Evolutionary conservation across 2,888 invertebrate species (phyloP), one percentile per base, ranked within the genome.

Genomic region (Ophioninae sp.): DNA sequence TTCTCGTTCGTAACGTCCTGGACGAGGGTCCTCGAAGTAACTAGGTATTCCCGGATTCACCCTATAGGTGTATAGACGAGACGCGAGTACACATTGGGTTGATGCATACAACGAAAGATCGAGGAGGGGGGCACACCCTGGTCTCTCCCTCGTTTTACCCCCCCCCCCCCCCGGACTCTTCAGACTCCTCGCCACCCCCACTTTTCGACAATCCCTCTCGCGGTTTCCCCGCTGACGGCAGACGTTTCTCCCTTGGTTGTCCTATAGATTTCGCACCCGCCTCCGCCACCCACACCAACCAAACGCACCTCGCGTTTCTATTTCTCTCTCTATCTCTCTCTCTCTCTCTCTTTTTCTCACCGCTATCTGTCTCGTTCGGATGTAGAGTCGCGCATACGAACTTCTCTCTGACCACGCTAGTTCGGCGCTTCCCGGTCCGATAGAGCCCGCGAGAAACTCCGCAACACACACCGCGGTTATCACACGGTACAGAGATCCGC

Each of bases 401-500:
- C 70, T 73, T 70, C 69, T 74, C 80, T 70, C 79, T 57, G 80
- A 69, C 83, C 85, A 10, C 44, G 78, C 83, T 86, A 85, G 79
- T 86, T 84, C 77, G 84, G 72, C 79, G 73, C 50, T 82, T 84
- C 81, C 81, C 79, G 67, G 82, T 82, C 75, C 81, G 84, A 81
- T 75, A 83, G 81, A 82, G 76, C 82, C 87, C 30, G 69, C 84
- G 85, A 84, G 85, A 84, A 85, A 62, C 86, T 82, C 84, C 41
- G 44, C 39, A 59, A 74, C 68, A 78, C 78, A 73, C 74, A 85
- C 82, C 72, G 44, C 59, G 50, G 50, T 70, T 78, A 79, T 79
- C 79, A 64, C 70, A 79, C 70, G 64, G 37, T 67, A 61, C 64
- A 79, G 79, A 79, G 44, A 44, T 44, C 44, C 56, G 57, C 64